phyloP scores from a whole-genome alignment of 1,140 invertebrate species.

The Geopemphigus sp. region DNA sequence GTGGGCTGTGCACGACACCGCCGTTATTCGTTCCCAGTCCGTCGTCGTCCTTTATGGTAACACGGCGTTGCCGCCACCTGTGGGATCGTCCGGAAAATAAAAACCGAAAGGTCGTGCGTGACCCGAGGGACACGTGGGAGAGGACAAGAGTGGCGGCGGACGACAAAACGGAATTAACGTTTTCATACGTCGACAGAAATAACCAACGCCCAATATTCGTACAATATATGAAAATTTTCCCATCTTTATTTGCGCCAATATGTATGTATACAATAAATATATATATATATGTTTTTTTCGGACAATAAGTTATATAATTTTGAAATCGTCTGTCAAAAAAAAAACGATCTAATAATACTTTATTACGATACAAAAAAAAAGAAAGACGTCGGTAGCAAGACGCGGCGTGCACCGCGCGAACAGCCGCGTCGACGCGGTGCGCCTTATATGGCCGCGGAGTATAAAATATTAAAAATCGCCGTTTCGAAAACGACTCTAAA shows the following conservation, averaged over 20 bases:
- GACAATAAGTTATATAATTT: conserved; percentile 23
- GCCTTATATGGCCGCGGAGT: background rate
- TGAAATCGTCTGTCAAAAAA: background rate
- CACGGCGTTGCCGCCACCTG: too few species aligned
- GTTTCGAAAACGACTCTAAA: conserved; percentile 20
- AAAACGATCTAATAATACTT: background rate
- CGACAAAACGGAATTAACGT: too few species aligned
- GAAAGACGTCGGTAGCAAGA: conserved; percentile 43
- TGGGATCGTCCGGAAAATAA: too few species aligned
- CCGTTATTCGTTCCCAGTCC: too few species aligned
- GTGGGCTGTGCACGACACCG: too few species aligned
- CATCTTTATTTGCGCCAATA: conserved; percentile 21
- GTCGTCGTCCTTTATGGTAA: too few species aligned
- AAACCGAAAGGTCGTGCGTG: too few species aligned
- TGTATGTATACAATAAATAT: conserved; percentile 1
- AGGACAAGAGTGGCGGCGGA: too few species aligned
- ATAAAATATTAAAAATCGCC: background rate
- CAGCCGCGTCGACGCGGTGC: background rate
- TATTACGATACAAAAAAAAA: conserved; percentile 9
- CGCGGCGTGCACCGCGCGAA: background rate
- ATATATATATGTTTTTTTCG: conserved; percentile 15
- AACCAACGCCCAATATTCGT: background rate
- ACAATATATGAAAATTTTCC: conserved; percentile 5
- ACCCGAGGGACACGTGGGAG: too few species aligned
- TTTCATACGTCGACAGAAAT: too few species aligned